These are phyloP conservation scores for Loris lydekkerianus DNA, from an alignment of 2,797 vertebrate species.

Conservation along the genomic window DNA sequence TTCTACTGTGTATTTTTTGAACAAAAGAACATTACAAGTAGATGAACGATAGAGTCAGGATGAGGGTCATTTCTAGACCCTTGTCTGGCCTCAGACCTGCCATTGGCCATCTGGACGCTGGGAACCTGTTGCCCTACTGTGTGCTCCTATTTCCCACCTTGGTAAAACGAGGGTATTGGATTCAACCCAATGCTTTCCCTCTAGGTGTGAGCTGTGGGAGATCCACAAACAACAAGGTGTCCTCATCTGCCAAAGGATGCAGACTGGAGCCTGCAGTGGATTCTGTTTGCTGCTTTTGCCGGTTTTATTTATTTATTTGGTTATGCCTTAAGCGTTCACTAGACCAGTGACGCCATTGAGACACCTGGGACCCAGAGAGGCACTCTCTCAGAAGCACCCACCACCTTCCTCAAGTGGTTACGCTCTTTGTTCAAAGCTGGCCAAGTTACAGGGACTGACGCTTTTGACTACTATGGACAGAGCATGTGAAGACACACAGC, in stretches of 20 bases:
- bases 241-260: not conserved
- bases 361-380: too few species aligned
- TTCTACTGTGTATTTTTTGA: not conserved
- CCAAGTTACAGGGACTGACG: not conserved
- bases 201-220: not conserved
- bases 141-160: not conserved
- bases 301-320: not conserved
- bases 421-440: not conserved
- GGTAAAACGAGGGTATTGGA: not conserved
- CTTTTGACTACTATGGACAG: not conserved
- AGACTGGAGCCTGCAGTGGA: not conserved
- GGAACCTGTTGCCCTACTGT: not conserved
- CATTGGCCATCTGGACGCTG: not conserved
- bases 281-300: not conserved
- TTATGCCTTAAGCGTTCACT: conserved; percentile 37
- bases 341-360: not conserved
- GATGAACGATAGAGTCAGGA: not conserved
- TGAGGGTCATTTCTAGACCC: not conserved
- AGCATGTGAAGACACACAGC: conserved; percentile 1
- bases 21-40: not conserved
- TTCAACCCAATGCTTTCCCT: not conserved
- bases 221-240: not conserved
- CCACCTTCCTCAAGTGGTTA: not conserved
- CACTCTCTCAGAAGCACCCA: not conserved
- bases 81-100: not conserved